Evolutionary conservation across 2,113 vertebrate species (phyloP).

Genomic region (Monopterus albus): DNA sequence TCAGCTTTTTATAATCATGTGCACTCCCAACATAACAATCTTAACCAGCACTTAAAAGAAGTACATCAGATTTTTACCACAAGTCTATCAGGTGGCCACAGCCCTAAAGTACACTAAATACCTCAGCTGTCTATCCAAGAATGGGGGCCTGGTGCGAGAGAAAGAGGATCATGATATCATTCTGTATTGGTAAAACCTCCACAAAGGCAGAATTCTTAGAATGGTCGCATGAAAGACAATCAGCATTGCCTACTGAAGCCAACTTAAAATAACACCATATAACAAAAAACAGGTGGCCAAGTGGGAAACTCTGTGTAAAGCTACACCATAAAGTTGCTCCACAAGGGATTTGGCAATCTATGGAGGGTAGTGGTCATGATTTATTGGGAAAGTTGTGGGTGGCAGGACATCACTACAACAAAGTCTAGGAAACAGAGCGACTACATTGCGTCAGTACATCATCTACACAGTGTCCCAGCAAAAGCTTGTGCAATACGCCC

Average conservation of each 20-base stretch:
- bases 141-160: constrained; percentile 81
- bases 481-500: constrained; percentile 63
- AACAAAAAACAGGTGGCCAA: background rate
- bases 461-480: constrained; percentile 36
- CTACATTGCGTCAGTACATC: constrained; percentile 23
- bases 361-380: constrained; percentile 10
- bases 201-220: constrained; percentile 23
- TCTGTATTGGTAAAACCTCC: constrained; percentile 26
- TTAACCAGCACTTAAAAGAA: constrained; percentile 26
- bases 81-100: constrained; percentile 67
- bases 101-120: constrained; percentile 76
- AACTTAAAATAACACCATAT: background rate
- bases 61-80: constrained; percentile 60
- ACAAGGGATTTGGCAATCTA: constrained; percentile 15
- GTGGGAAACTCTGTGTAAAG: background rate
- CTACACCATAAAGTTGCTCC: constrained; percentile 5
- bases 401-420: constrained; percentile 10
- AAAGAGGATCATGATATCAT: constrained; percentile 63
- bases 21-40: constrained; percentile 33
- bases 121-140: constrained; percentile 85
- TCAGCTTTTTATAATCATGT: constrained; percentile 15
- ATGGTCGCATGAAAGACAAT: constrained; percentile 1
- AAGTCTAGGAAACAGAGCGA: constrained; percentile 8
- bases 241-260: background rate
- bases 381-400: constrained; percentile 30